Evolutionary conservation across 2,113 vertebrate species (phyloP), one percentile per base, ranked within the genome.

Genomic region (Physeter macrocephalus): DNA sequence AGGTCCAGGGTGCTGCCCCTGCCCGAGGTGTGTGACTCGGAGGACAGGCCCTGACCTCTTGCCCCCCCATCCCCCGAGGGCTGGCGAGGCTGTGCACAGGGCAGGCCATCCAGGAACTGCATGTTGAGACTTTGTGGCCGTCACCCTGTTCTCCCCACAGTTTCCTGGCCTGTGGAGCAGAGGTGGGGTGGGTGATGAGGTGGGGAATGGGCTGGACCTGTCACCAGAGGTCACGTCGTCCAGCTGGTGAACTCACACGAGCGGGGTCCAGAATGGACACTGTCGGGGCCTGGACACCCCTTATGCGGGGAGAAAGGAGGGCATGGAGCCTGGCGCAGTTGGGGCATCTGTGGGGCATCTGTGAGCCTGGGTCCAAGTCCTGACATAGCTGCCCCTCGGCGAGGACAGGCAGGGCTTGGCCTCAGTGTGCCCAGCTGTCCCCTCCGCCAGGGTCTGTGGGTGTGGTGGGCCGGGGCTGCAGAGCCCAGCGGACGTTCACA

Each of bases 191-290:
- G 9, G 39, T 12, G 52, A 61, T 17, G 13, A 25, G 25, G 36
- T 0, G 61, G 8, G 2, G 4, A 34, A 5, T 0, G 2, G 27
- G 11, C 69, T 62, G 57, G 25, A 20, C 20, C 9, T 23, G 23
- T 49, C 39, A 46, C 74, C 39, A 27, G 86, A 75, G 34, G 36
- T 61, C 90, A 74, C 2, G 0, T 34, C 4, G 3, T 41, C 49
- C 31, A 13, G 18, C 13, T 92, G 13, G 14, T 25, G 27, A 72
- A 23, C 23, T 41, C 31, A 25, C 36, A 5, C 0, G 5, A 49
- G 23, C 23, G 20, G 23, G 49, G 59, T 10, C 59, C 59, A 27
- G 59, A 27, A 25, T 61, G 59, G 25, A 61, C 25, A 61, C 59
- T 61, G 23, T 61, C 10, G 10, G 25, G 23, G 59, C 21, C 59